Evolutionary conservation across 2,888 invertebrate genomes (phyloP), one percentile per base, ranked within the genome.

Genomic region (Latrodectus elegans): DNA sequence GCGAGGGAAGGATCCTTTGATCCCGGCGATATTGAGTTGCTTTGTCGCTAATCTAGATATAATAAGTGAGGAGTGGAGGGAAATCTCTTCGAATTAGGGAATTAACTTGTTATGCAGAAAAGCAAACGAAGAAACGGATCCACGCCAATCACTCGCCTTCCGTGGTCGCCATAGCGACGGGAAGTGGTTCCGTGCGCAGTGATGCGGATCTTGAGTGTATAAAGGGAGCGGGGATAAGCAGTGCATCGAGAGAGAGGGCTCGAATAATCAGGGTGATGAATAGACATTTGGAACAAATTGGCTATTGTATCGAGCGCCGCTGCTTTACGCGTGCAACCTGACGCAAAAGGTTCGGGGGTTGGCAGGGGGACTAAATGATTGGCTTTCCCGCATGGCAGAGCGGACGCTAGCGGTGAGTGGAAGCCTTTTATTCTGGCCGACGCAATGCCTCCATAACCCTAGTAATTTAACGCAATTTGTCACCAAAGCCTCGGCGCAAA

Each of bases 401-500:
- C 85, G 78, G 86, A 75, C 79, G 87, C 82, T 68, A 86, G 85
- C 85, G 85, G 85, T 86, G 85, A 86, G 85, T 86, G 85, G 80
- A 65, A 75, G 80, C 75, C 85, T 88, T 88, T 83, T 88, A 88
- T 83, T 88, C 88, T 72, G 82, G 87, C 87, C 77, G 77, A 75
- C 82, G 82, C 88, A 53, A 83, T 88, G 88, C 85, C 85, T 89
- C 85, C 78, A 85, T 89, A 89, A 89, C 89, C 89, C 89, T 84
- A 85, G 89, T 89, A 89, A 89, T 89, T 89, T 89, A 85, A 89
- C 89, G 89, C 89, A 89, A 89, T 89, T 89, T 89, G 89, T 89
- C 89, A 85, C 89, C 89, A 89, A 89, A 89, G 84, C 89, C 85
- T 77, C 71, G 84, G 88, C 88, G 82, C 82, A 83, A 85, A 85